Percentiles rank a stretch among this genome's conserved stretches.
phyloP scores from a whole-genome alignment of 2,797 vertebrate genomes.

The Myotis pilosus region DNA sequence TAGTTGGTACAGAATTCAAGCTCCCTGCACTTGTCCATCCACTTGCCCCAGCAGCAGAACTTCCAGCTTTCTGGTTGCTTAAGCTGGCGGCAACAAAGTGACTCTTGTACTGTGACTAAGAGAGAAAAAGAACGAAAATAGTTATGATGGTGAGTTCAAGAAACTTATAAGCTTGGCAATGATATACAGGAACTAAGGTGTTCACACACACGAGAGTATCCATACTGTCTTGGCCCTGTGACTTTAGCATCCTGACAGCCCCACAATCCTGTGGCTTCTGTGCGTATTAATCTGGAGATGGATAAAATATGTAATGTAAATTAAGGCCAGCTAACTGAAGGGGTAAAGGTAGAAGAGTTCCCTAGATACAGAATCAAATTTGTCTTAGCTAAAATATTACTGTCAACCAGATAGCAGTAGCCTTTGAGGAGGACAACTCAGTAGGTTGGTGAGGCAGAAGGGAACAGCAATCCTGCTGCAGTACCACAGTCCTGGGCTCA shows the following conservation, averaged over 20 bases:
- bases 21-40: slow-evolving; percentile 98
- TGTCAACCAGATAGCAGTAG: background rate
- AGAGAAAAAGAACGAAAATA: slow-evolving; percentile 34
- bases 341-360: background rate
- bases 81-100: slow-evolving; percentile 97
- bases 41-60: slow-evolving; percentile 89
- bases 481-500: background rate
- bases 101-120: slow-evolving; percentile 96
- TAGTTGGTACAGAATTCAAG: slow-evolving; percentile 93
- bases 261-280: background rate
- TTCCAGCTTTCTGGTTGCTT: slow-evolving; percentile 92
- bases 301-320: background rate
- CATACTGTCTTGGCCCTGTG: background rate
- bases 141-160: slow-evolving; percentile 2
- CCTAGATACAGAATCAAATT: background rate
- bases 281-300: background rate
- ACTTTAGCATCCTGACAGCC: background rate
- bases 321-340: slow-evolving; percentile 10
- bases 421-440: background rate
- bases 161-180: background rate
- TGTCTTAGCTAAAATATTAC: background rate
- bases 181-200: background rate
- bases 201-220: background rate
- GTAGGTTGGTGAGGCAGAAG: too few relatives aligned
- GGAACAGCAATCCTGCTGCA: background rate